Base-by-base conservation (phyloP, 2,113 vertebrate species). In the Eudorcas thomsonii region DNA sequence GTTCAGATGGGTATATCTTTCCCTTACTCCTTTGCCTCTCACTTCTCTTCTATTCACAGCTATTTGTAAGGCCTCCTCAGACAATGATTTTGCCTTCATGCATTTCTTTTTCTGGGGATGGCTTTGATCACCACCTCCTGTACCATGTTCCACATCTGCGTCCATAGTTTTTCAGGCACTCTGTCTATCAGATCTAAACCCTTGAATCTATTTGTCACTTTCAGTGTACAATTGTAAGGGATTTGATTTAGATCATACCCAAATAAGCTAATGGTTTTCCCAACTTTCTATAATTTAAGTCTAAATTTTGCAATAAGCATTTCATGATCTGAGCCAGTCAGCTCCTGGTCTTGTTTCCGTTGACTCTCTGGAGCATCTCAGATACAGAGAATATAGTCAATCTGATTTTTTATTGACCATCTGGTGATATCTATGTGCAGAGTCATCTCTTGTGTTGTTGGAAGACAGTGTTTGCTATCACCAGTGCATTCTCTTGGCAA, bases 81-180 rank as follows among this genome's bases (percentile, higher is more conserved):
- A 36, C 17, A 71, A 71, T 11, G 4, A 71, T 71, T 71, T 71
- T 71, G 64, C n/a, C 67, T 71, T 39, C 21, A 10, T 39, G 67
- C 2, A 12, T 71, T 36, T 23, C 19, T 71, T 71, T 71, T 39
- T 71, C n/a, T 71, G 17, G 67, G 67, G n/a, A 71, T 0, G 0
- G 67, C 19, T 36, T 39, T 71, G 67, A 71, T 71, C 9, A 12
- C n/a, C 67, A 39, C 5, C n/a, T 71, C n/a, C n/a, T 39, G 19
- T 23, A 71, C n/a, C 10, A 23, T 23, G 67, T 71, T 71, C 67
- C 0, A 5, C 23, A 71, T 71, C 67, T 71, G 67, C 0, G 0
- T 21, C n/a, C 64, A 71, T 71, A 36, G 19, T 71, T 71, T 71
- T 21, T 36, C n/a, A 36, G 1, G 19, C 17, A 71, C 19, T 71